Evolutionary conservation across 2,888 invertebrate genomes (phyloP).

Genomic region (Nemotelus pantherinus): DNA sequence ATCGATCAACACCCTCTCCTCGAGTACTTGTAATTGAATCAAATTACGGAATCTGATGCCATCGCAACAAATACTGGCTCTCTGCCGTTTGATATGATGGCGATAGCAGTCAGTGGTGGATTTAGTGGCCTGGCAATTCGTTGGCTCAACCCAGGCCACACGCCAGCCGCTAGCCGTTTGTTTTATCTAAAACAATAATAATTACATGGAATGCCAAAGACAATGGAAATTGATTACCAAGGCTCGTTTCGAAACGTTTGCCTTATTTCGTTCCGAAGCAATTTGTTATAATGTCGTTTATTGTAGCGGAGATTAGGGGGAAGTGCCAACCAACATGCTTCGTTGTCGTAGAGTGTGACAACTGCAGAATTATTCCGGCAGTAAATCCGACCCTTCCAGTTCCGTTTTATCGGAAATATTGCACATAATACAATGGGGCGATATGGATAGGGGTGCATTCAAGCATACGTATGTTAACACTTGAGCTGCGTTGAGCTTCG

Average conservation of each 20-base stretch:
- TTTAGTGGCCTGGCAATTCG: too few species aligned
- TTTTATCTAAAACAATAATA: conserved; percentile 32
- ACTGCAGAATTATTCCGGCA: conserved; percentile 12
- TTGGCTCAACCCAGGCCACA: too few species aligned
- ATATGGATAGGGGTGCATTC: not conserved
- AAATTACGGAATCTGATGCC: conserved; percentile 33
- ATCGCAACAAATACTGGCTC: conserved; percentile 5
- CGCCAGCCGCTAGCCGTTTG: not conserved
- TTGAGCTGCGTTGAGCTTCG: not conserved
- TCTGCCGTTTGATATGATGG: conserved; percentile 5
- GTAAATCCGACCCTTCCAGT: conserved; percentile 8
- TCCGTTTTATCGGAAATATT: conserved; percentile 27
- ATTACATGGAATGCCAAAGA: conserved; percentile 41
- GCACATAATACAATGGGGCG: not conserved
- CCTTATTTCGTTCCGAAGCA: not conserved
- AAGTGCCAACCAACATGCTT: not conserved
- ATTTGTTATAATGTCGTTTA: conserved; percentile 37
- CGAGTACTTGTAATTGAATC: conserved; percentile 42
- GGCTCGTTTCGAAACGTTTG: not conserved
- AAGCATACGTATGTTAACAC: not conserved
- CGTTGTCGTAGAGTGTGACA: conserved; percentile 6
- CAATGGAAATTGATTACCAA: conserved; percentile 37
- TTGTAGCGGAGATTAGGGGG: conserved; percentile 20
- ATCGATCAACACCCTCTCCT: conserved; percentile 36
- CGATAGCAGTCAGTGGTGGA: not conserved